A percentile compares a stretch with the other conserved stretches of the same genome.
Conservation (phyloP, 37 sponge, comb jelly and placozoan genomes). For the Hormiphora californensis region DNA sequence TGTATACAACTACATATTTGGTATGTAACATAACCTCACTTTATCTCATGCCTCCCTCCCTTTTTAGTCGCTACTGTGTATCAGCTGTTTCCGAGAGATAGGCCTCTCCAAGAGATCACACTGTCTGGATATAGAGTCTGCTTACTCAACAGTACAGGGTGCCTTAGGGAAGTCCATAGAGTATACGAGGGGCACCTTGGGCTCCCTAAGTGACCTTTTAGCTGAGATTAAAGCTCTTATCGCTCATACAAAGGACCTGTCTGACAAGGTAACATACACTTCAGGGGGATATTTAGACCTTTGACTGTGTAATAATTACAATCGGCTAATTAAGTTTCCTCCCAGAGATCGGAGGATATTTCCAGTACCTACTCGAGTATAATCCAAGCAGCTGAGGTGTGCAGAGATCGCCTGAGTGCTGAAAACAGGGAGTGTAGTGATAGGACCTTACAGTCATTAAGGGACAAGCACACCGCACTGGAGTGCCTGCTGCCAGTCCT, state of each 20-base stretch:
- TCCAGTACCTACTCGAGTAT: conserved; percentile 8
- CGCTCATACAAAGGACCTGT: not conserved
- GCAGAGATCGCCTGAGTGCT: conserved; percentile 15
- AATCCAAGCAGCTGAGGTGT: not conserved
- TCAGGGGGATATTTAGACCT: not conserved
- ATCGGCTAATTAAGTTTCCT: not conserved
- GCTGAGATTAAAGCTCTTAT: not conserved
- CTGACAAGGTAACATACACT: not conserved
- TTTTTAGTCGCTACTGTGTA: no score
- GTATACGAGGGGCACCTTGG: not conserved
- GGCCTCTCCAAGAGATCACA: conserved; percentile 31
- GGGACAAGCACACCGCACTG: not conserved
- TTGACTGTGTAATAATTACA: not conserved
- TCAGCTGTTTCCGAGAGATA: conserved; percentile 52
- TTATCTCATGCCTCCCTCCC: no score
- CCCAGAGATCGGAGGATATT: conserved; percentile 31
- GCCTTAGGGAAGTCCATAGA: conserved; percentile 16
- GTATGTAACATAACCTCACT: no score
- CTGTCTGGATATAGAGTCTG: conserved; percentile 45
- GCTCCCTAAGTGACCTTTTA: not conserved
- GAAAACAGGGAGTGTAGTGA: not conserved
- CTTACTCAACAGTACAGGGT: conserved; percentile 11
- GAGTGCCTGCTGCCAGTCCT: not conserved
- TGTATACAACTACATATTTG: no score
- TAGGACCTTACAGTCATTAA: not conserved